A percentile compares a stretch with the other conserved stretches of the same genome.
Conservation (phyloP, 2,113 vertebrate genomes). For the Sterna hirundo region DNA sequence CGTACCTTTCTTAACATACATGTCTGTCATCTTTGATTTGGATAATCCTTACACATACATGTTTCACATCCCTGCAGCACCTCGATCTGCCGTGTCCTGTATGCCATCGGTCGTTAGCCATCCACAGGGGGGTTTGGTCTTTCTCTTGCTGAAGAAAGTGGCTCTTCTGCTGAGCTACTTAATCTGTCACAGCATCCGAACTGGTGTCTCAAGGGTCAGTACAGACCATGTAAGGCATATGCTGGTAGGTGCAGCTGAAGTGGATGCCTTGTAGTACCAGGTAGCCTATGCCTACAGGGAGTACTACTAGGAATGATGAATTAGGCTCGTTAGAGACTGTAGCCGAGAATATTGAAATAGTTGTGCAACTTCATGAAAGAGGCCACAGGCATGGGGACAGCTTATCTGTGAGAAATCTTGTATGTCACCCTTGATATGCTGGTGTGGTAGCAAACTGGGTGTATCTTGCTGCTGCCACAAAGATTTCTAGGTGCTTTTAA, state of each 20-base stretch:
- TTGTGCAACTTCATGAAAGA: not conserved
- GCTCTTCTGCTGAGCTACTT: not conserved
- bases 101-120: accelerated
- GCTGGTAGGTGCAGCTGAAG: not conserved
- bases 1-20: not conserved
- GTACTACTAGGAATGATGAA: not conserved
- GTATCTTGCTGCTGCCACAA: not conserved
- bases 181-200: not conserved
- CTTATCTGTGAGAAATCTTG: not conserved
- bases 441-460: not conserved
- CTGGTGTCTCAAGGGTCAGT: not conserved
- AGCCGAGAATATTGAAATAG: not conserved
- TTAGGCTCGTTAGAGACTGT: not conserved
- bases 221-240: not conserved
- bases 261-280: not conserved
- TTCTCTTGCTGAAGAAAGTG: not conserved
- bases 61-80: not conserved
- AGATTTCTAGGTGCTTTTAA: not conserved
- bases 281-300: not conserved
- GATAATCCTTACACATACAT: not conserved
- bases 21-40: not conserved
- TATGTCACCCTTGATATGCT: not conserved
- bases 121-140: not conserved
- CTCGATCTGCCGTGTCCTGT: not conserved
- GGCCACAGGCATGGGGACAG: too few relatives aligned